These are phyloP conservation scores for Morpho achilles DNA, from an alignment of 2,888 invertebrate genomes.

Conservation along the genomic window DNA sequence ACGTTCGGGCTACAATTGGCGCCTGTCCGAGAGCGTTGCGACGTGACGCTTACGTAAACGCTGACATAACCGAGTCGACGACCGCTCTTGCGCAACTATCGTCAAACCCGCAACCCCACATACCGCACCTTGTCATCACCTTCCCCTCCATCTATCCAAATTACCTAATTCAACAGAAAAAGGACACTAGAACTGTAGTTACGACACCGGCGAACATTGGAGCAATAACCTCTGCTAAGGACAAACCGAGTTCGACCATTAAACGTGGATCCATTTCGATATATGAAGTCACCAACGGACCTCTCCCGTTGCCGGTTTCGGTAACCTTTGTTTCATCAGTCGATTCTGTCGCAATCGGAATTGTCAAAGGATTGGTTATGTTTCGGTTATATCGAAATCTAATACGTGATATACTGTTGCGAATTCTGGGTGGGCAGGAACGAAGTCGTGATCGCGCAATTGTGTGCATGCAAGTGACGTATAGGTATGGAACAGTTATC, in stretches of 20 bases:
- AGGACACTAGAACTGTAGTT: slow-evolving; percentile 68
- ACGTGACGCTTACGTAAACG: slow-evolving; percentile 75
- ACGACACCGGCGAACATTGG: slow-evolving; percentile 62
- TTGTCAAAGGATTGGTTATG: slow-evolving; percentile 11
- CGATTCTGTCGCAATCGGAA: slow-evolving; percentile 11
- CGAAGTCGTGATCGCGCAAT: slow-evolving; percentile 4
- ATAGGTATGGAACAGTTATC: slow-evolving; percentile 71
- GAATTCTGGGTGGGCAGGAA: slow-evolving; percentile 13
- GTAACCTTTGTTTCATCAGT: slow-evolving; percentile 15
- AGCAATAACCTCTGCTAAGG: slow-evolving; percentile 64
- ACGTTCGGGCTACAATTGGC: slow-evolving; percentile 64
- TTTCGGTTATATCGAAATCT: slow-evolving; percentile 4
- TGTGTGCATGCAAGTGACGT: slow-evolving; percentile 32
- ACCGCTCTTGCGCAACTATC: slow-evolving; percentile 73
- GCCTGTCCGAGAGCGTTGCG: slow-evolving; percentile 69
- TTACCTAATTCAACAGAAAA: slow-evolving; percentile 74
- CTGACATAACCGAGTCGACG: slow-evolving; percentile 79
- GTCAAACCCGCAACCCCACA: slow-evolving; percentile 69
- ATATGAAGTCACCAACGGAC: slow-evolving; percentile 39
- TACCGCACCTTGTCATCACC: slow-evolving; percentile 44
- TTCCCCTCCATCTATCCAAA: slow-evolving; percentile 53
- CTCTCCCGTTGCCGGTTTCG: slow-evolving; percentile 10
- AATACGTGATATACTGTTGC: slow-evolving; percentile 1
- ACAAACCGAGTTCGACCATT: slow-evolving; percentile 45
- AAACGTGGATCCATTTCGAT: slow-evolving; percentile 41